Evolutionary conservation across 2,888 invertebrate species (phyloP), one percentile per base, ranked within the genome.

Genomic region (Eulithis prunata): DNA sequence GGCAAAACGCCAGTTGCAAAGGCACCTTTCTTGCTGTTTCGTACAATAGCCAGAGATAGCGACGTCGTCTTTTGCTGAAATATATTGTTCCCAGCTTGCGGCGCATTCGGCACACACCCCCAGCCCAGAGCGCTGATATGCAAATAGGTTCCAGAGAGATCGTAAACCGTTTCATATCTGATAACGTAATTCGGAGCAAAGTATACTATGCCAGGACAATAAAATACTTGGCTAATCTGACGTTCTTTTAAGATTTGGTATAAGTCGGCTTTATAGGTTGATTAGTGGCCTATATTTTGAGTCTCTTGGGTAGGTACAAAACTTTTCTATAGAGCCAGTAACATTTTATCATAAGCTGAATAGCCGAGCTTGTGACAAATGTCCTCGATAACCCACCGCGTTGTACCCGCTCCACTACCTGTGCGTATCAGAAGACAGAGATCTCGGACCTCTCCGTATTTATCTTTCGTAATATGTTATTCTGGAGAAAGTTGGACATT

Each of bases 141-240:
- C 89, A 91, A 91, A 91, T 90, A 82, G 78, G 84, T 85, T 81
- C 85, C 80, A 81, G 75, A 81, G 77, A 87, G 84, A 90, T 89
- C 87, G 88, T 90, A 90, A 90, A 90, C 86, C 86, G 85, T 87
- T 86, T 86, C 81, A 82, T 84, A 90, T 89, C 90, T 82, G 90
- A 90, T 89, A 88, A 83, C 78, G 79, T 84, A 86, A 87, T 89
- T 88, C 80, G 78, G 83, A 82, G 80, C 81, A 80, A 82, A 85
- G 83, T 84, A 84, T 77, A 83, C 75, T 70, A 71, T 69, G 62
- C 58, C 61, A 66, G 58, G 66, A 64, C 72, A 72, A 76, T 76
- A 77, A 78, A 70, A 77, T 74, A 74, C 70, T 70, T 72, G 70
- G 66, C 68, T 67, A 68, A 71, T 66, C 66, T 63, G 58, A 62